Evolutionary conservation across 2,888 invertebrate genomes (phyloP), one percentile per base, ranked within the genome.

Genomic region (Phoenoteleia sp.): DNA sequence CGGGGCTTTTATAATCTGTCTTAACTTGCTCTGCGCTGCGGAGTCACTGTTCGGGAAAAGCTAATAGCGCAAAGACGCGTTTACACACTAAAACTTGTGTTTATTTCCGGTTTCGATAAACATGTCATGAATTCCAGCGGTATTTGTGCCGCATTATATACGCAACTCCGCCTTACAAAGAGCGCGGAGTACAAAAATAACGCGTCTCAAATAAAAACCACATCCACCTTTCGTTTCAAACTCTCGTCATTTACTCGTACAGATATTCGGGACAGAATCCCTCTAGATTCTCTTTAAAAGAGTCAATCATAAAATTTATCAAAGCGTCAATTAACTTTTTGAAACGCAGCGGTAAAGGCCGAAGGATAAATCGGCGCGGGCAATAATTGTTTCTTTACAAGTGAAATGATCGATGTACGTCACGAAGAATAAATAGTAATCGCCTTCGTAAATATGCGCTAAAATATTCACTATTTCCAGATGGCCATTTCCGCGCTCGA

Each of bases 401-500:
- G 62, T 27, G 29, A 75, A 76, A 71, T 69, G 75, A 76, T 64
- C 62, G 64, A 64, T 54, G 71, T 71, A 69, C 77, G 77, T 79
- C 77, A 74, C 47, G 74, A 36, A 42, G 77, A 74, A 83, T 83
- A 83, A 83, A 83, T 83, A 83, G 79, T 74, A 83, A 79, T 74
- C 83, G 66, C 5, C 45, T 56, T 56, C 62, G 60, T 88, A 90
- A 90, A 91, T 90, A 91, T 90, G 90, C 88, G 89, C 90, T 89
- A 86, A 87, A 88, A 90, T 91, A 92, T 92, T 91, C 91, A 89
- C 90, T 89, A 89, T 91, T 91, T 87, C 89, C 91, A 91, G 91
- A 88, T 88, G 89, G 89, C 83, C 87, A 86, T 80, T 69, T 69
- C 72, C 23, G 64, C 66, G 58, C 19, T 39, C 64, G 42, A 52